Conservation (phyloP, 2,113 vertebrate species). For the Tenebrosternarchus preto region DNA sequence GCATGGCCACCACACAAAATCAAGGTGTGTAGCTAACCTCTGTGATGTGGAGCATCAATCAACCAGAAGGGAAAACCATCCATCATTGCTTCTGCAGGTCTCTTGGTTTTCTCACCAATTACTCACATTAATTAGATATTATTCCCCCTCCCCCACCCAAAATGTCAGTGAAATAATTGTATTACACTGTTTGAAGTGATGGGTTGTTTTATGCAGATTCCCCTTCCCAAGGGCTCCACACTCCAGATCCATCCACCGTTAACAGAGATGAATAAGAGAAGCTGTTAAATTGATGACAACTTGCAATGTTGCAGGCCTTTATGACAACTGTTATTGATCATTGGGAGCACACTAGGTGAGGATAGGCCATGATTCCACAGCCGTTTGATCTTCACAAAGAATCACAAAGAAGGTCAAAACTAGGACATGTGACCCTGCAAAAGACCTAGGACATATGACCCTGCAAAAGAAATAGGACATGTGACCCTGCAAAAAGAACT, state of each 20-base stretch:
- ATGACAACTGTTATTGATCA: constrained; percentile 14
- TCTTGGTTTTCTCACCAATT: not conserved
- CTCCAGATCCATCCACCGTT: not conserved
- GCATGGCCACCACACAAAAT: constrained; percentile 5
- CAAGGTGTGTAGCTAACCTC: not conserved
- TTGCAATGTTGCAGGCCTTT: not conserved
- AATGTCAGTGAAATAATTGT: not conserved
- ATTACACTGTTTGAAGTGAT: constrained; percentile 16
- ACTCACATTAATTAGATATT: constrained; percentile 16
- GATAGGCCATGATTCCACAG: too few relatives aligned
- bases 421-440: not conserved
- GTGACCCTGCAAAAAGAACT: not conserved
- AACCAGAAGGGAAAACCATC: constrained; percentile 5
- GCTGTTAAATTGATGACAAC: constrained; percentile 26
- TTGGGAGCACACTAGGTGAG: too few relatives aligned
- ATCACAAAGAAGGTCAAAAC: not conserved
- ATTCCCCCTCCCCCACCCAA: not conserved
- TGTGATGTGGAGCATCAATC: constrained; percentile 16
- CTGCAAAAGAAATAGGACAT: not conserved
- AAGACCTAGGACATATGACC: not conserved
- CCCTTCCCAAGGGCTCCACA: not conserved
- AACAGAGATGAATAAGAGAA: constrained; percentile 20
- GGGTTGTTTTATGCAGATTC: not conserved
- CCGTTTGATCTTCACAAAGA: not conserved
- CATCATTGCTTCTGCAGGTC: not conserved